Evolutionary conservation across 2,888 invertebrate species (phyloP), one percentile per base, ranked within the genome.

Genomic region (Lithophane leautieri): DNA sequence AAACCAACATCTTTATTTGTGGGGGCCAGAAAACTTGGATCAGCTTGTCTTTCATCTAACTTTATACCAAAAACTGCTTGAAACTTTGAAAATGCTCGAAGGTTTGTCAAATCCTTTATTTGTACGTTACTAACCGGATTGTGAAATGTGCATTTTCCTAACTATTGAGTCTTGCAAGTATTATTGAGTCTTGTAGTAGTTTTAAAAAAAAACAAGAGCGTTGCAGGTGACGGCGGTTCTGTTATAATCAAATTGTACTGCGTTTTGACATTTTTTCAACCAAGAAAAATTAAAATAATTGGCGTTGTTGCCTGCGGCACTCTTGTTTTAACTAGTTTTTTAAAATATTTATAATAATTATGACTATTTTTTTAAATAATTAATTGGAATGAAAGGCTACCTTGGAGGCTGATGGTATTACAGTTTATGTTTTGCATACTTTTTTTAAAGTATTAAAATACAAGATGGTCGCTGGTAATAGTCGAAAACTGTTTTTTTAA

Each of bases 151-250:
- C 42, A 14, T 54, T 61, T 28, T 61, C 34, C 0, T n/a, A n/a
- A 28, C 2, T 12, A 25, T 79, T 87, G 78, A 73, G 82, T 81
- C 83, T 88, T 88, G 87, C 84, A 83, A 83, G 78, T 19, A 42
- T 67, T 67, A 34, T 34, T 34, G 34, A 34, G 34, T 34, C 34
- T 34, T 34, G 34, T 6, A 34, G 34, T 63, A 34, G 2, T 54
- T 42, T 42, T 52, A 22, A 44, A 50, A 56, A 0, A 52, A 73
- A 80, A 82, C 84, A 88, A 87, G 88, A 88, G 83, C 65, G 73
- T 81, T 73, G 79, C 84, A 81, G 76, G 68, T 76, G 71, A 74
- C 63, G 79, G 80, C 79, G 77, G 58, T 67, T 75, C 68, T 78
- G n/a, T 60, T 52, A 14, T 19, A 3, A 8, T 34, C 3, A 34